Base-by-base conservation (phyloP, 2,888 invertebrate species). In the Desoria tigrina region DNA sequence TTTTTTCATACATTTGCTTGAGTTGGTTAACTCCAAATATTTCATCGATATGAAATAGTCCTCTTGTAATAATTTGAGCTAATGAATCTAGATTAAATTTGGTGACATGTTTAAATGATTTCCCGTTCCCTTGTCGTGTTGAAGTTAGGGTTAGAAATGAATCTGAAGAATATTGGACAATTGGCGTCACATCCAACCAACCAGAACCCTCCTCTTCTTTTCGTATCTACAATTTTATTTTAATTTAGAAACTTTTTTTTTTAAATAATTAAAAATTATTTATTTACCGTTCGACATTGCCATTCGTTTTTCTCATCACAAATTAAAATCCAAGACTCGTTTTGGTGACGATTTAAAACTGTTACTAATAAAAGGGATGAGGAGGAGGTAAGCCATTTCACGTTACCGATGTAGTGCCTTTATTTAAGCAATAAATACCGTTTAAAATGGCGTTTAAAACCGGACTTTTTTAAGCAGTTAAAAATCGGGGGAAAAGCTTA, bases 341-440 rank as follows among this genome's bases (percentile, higher is more conserved):
- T 94, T 80, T 97, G 96, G 27, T 89, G 87, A 61, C 96, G 84
- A 81, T 94, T 92, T 81, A 93, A 88, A 93, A 94, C 96, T 67
- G 91, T 86, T 16, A 94, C 85, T 9, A 87, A 85, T 16, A 94
- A 82, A 21, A 45, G 55, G 21, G 18, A n/a, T n/a, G n/a, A n/a
- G n/a, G n/a, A n/a, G n/a, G n/a, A n/a, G n/a, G n/a, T n/a, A n/a
- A n/a, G n/a, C n/a, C n/a, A n/a, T n/a, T n/a, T n/a, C n/a, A n/a
- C n/a, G n/a, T n/a, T n/a, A n/a, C n/a, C n/a, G n/a, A n/a, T n/a
- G n/a, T n/a, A n/a, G n/a, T n/a, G n/a, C n/a, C n/a, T n/a, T n/a
- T n/a, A n/a, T n/a, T n/a, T n/a, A n/a, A n/a, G n/a, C n/a, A n/a
- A n/a, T n/a, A n/a, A n/a, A n/a, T n/a, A n/a, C n/a, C n/a, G n/a